Conservation (phyloP, 2,797 vertebrate species). For the Phataginus tetradactyla region DNA sequence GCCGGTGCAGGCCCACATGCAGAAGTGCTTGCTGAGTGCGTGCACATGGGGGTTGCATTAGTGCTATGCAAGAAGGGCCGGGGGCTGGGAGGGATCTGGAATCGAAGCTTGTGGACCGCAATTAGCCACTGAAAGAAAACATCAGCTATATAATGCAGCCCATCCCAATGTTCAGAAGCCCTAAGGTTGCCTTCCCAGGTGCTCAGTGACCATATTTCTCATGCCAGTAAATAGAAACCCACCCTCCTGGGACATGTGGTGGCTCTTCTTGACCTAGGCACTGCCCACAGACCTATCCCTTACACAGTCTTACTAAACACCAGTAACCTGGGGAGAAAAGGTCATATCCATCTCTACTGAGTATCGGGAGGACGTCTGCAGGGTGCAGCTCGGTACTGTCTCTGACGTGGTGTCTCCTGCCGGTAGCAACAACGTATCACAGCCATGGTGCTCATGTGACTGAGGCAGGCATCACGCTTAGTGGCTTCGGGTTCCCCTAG, state of each 20-base stretch:
- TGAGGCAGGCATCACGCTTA: not conserved
- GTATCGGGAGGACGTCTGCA: not conserved
- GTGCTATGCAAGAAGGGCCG: not conserved
- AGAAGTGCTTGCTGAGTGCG: not conserved
- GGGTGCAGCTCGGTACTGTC: not conserved
- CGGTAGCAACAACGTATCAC: not conserved
- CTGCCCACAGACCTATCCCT: not conserved
- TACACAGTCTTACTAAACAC: not conserved
- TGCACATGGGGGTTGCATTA: fast-evolving
- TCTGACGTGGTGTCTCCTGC: fast-evolving
- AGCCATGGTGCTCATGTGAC: not conserved
- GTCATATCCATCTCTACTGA: not conserved
- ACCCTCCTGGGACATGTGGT: not conserved
- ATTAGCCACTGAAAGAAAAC: not conserved
- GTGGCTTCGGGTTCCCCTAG: not conserved
- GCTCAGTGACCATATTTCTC: not conserved
- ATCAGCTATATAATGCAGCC: not conserved
- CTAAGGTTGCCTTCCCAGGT: not conserved
- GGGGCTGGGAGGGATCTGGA: not conserved
- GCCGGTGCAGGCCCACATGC: not conserved
- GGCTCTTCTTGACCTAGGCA: not conserved
- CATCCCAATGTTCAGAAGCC: not conserved
- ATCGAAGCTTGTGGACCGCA: not conserved
- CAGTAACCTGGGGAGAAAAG: not conserved
- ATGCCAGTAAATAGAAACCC: not conserved